phyloP scores from a whole-genome alignment of 2,888 invertebrate genomes.

The Stramonita haemastoma region DNA sequence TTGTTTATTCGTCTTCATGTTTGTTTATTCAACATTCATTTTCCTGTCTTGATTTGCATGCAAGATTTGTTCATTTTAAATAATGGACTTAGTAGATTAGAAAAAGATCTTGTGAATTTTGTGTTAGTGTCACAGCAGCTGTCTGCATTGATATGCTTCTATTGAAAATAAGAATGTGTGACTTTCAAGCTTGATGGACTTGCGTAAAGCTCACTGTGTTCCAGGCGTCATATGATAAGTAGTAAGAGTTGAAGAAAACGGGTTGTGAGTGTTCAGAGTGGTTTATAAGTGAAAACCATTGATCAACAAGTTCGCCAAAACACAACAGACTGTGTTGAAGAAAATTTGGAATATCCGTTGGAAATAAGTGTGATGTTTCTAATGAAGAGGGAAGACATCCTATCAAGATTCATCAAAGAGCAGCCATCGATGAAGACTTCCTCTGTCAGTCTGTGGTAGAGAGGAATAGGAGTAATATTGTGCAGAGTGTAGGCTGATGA shows the following conservation, averaged over 20 bases:
- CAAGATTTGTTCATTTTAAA: not conserved
- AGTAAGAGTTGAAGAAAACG: not conserved
- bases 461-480: not conserved
- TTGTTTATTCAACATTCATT: no score
- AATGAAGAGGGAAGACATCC: no score
- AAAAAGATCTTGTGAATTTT: not conserved
- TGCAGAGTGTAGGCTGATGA: not conserved
- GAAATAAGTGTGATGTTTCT: no score
- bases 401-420: not conserved
- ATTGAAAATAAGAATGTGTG: not conserved
- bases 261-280: not conserved
- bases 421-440: not conserved
- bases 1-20: no score
- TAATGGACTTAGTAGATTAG: not conserved
- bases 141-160: not conserved
- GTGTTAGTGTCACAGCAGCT: not conserved
- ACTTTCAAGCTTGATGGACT: conserved; percentile 2
- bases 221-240: not conserved
- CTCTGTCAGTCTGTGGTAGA: not conserved
- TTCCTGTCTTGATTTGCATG: not conserved
- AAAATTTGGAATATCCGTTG: not conserved
- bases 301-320: not conserved
- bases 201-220: not conserved
- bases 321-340: not conserved
- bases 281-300: not conserved